These are phyloP conservation scores for Chionodraco myersi DNA, from an alignment of 2,113 vertebrate species.

Conservation along the genomic window DNA sequence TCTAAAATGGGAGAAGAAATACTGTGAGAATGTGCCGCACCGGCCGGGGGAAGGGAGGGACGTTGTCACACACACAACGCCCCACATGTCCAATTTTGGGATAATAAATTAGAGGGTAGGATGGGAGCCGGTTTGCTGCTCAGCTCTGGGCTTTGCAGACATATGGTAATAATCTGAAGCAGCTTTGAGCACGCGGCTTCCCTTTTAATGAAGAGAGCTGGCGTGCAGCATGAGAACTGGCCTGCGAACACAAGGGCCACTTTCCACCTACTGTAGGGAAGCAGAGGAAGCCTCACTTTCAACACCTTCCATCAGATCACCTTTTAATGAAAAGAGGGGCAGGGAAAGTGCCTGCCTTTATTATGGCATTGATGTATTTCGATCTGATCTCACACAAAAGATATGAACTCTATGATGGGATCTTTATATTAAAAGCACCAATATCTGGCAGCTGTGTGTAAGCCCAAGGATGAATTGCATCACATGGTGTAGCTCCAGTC, in stretches of 20 bases:
- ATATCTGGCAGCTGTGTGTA: conserved; percentile 21
- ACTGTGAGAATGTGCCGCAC: conserved; percentile 73
- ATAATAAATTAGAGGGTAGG: conserved; percentile 87
- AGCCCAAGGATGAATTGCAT: background rate
- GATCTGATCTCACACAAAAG: conserved; percentile 24
- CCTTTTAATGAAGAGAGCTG: conserved; percentile 81
- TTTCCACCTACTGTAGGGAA: conserved; percentile 72
- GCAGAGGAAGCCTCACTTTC: conserved; percentile 45
- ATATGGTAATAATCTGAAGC: conserved; percentile 86
- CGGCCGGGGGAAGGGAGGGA: conserved; percentile 74
- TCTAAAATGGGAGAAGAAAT: conserved; percentile 77
- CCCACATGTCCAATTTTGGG: conserved; percentile 87
- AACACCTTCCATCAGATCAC: conserved; percentile 48
- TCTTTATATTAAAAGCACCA: conserved; percentile 12
- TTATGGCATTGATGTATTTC: background rate
- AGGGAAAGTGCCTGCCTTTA: conserved; percentile 21
- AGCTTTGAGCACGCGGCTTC: conserved; percentile 81
- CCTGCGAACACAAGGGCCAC: conserved; percentile 66
- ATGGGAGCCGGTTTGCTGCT: conserved; percentile 76
- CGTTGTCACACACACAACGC: conserved; percentile 76
- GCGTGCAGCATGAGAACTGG: conserved; percentile 73
- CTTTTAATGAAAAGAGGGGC: conserved; percentile 39
- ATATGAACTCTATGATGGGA: background rate
- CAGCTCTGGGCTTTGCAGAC: conserved; percentile 79
- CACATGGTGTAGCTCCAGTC: conserved; percentile 16